Evolutionary conservation across 2,888 invertebrate species (phyloP), one percentile per base, ranked within the genome.

Genomic region (Parnassius smintheus): DNA sequence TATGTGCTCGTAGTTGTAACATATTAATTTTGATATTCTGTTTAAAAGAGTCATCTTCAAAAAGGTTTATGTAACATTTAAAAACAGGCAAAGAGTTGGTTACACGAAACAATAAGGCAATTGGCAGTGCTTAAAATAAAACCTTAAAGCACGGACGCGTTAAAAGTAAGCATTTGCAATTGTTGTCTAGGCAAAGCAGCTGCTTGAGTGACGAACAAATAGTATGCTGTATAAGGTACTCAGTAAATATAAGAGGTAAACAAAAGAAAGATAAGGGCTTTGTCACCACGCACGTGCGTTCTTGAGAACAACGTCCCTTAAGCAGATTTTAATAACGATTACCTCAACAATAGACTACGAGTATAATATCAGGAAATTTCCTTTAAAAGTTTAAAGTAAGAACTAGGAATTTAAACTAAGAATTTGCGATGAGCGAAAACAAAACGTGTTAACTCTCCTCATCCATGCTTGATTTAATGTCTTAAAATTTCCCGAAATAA

Each of bases 201-300:
- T 52, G 56, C 55, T 72, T 76, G 77, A 76, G 72, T 76, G 76
- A 77, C 77, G 75, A 77, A 74, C 70, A 78, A 81, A 83, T 64
- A 64, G 59, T 59, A 42, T 35, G 35, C 42, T 51, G 46, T 59
- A 52, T 52, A 59, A 59, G 59, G 49, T 65, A 67, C 59, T 56
- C 56, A 52, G 59, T 59, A 49, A 60, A 64, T 56, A 64, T 56
- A 57, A 59, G 72, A 68, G 60, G 70, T 73, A 77, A 78, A 85
- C 81, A 85, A 81, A 81, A 80, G 75, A 73, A 72, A 71, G 72
- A 78, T 73, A 83, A 84, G 76, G 68, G 75, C 78, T 80, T 78
- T 81, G 78, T 83, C 75, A 76, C 74, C 65, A 79, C 75, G 78
- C 85, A 86, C 83, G 83, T 85, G 86, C 78, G 77, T 85, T 77